Evolutionary conservation across 2,797 vertebrate species (phyloP).

Genomic region (Neostethus bicornis): DNA sequence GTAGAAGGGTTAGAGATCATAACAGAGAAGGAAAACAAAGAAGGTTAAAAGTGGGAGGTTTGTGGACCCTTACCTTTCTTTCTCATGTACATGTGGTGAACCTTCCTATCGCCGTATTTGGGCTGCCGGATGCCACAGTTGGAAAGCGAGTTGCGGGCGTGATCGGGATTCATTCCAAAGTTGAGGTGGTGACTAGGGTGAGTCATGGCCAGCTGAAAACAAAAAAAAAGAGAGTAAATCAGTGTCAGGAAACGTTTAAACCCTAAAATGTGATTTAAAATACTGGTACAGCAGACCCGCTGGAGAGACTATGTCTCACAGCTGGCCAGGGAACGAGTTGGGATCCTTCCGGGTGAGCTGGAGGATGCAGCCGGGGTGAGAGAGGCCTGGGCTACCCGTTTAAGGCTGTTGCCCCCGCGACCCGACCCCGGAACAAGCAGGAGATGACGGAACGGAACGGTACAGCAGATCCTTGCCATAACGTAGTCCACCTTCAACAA

Average conservation of each 20-base stretch:
- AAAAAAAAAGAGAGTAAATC: conserved; percentile 3
- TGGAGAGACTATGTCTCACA: too few species aligned
- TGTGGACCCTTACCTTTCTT: conserved; percentile 87
- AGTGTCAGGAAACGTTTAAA: neutral
- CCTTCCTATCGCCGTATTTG: conserved; percentile 96
- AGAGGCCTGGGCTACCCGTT: too few species aligned
- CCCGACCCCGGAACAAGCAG: too few species aligned
- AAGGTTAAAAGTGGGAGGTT: neutral
- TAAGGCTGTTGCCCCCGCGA: too few species aligned
- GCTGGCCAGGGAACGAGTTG: too few species aligned
- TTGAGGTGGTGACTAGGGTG: conserved; percentile 99
- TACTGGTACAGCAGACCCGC: too few species aligned
- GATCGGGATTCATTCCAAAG: conserved; percentile 98
- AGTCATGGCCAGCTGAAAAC: conserved; percentile 92
- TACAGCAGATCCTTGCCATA: too few species aligned
- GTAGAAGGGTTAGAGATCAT: conserved; percentile 1
- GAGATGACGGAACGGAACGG: too few species aligned
- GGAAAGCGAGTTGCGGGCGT: conserved; percentile 96
- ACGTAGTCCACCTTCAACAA: too few species aligned
- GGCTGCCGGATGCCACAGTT: conserved; percentile 98
- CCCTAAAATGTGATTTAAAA: too few species aligned
- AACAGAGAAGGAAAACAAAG: neutral
- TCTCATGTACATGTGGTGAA: conserved; percentile 99
- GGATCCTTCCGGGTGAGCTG: too few species aligned
- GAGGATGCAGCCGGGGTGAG: too few species aligned